Base-by-base conservation (phyloP, 2,113 vertebrate genomes). In the Scatophagus argus region DNA sequence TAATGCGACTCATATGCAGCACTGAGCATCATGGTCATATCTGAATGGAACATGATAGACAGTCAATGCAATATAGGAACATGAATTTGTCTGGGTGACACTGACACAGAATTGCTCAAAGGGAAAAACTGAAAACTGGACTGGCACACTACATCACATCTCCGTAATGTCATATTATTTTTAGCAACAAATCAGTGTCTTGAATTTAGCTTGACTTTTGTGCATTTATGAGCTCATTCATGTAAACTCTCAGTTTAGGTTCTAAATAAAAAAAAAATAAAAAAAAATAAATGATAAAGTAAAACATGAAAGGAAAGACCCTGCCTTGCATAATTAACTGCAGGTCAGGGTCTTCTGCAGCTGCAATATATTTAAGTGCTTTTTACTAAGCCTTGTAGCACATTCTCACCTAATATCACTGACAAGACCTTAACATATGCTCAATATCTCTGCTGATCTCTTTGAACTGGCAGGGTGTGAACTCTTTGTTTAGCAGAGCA, bases 331-430 rank as follows among this genome's bases (percentile, higher is more conserved):
- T 3, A 36, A 5, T 51, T 5, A 6, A 49, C 49, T 49, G 12
- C 12, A 36, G 19, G 16, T 39, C 34, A 52, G 8, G 14, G 14
- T n/a, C 4, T 13, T 54, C 1, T 0, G 0, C 65, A 29, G 10
- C 14, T 54, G 7, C 39, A 44, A 8, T 46, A 8, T 46, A 41
- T 41, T 10, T 17, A 38, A 21, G 2, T 29, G 10, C 17, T 9
- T 41, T 41, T 62, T 12, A 44, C 2, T 21, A 21, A 34, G 8
- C 16, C 2, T 4, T 34, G 9, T 10, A 34, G 16, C 14, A 29
- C 3, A 56, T 56, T 68, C 23, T 34, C 46, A 70, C 38, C 61
- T 51, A 47, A 72, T 34, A 59, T 41, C 11, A 23, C 36, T 43
- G 3, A 64, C 52, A 51, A 41, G 32, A 72, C 23, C 23, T n/a